phyloP scores from a whole-genome alignment of 2,888 invertebrate species.

The Cephus nigrinus region DNA sequence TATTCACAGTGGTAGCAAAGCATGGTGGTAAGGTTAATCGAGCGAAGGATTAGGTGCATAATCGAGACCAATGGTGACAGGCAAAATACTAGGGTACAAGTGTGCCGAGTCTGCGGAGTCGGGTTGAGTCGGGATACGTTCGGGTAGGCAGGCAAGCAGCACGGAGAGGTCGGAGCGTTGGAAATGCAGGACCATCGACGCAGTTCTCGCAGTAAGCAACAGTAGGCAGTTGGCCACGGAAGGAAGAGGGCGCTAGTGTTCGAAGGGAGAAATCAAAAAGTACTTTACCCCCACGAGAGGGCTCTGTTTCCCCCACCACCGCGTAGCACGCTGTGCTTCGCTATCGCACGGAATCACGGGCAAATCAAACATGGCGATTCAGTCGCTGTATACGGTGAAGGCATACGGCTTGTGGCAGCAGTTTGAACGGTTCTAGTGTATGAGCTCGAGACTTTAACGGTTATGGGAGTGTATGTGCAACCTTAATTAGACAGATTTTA shows the following conservation, averaged over 20 bases:
- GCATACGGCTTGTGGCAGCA: conserved; percentile 47
- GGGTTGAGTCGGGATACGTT: too few species aligned
- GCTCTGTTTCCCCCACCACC: conserved; percentile 26
- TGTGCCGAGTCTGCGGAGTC: too few species aligned
- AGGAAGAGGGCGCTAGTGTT: not conserved
- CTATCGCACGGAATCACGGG: conserved; percentile 54
- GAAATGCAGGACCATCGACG: too few species aligned
- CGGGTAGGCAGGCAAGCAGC: too few species aligned
- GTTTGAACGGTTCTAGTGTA: conserved; percentile 33
- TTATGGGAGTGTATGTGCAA: conserved; percentile 54
- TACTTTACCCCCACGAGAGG: not conserved
- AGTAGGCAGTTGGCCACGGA: too few species aligned
- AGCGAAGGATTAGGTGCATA: too few species aligned
- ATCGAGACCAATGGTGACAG: too few species aligned
- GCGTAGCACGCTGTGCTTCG: conserved; percentile 37
- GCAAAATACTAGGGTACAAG: too few species aligned
- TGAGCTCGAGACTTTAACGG: conserved; percentile 67
- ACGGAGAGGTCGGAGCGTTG: too few species aligned
- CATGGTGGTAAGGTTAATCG: too few species aligned
- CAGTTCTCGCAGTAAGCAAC: too few species aligned
- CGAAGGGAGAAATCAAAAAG: conserved; percentile 1
- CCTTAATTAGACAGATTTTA: conserved; percentile 43
- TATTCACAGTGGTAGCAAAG: too few species aligned
- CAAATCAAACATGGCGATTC: conserved; percentile 63
- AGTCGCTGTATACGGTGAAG: conserved; percentile 60